Percentiles rank a stretch among this genome's conserved stretches.
Evolutionary conservation across 1,140 invertebrate genomes (phyloP).

Genomic region (Diploscapter pachys): DNA sequence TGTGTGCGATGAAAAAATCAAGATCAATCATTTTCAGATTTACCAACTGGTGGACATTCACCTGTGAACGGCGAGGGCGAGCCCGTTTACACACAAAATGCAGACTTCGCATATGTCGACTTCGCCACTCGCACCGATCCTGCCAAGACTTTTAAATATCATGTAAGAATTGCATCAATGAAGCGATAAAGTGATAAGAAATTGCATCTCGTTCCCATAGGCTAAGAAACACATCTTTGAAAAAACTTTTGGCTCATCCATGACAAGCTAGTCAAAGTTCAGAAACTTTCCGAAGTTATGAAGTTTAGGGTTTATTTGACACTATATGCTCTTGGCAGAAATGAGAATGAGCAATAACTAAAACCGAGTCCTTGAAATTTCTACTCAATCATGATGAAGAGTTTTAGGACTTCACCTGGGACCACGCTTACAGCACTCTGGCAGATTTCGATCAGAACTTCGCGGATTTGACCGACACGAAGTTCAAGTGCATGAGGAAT

Average conservation of each 20-base stretch:
- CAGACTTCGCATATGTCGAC: conserved; percentile 20
- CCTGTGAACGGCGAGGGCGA: conserved; percentile 5
- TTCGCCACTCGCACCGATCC: conserved; percentile 19
- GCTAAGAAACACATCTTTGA: too few relatives aligned
- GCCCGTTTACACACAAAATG: conserved; percentile 14
- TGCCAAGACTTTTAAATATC: conserved; percentile 8
- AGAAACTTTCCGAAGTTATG: too few relatives aligned
- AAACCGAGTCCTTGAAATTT: background rate
- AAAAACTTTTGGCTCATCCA: too few relatives aligned
- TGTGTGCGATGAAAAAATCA: too few relatives aligned
- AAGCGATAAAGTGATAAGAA: too few relatives aligned
- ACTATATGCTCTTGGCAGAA: too few relatives aligned
- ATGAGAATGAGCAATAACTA: background rate
- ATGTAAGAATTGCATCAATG: conserved; percentile 10
- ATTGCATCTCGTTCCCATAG: too few relatives aligned
- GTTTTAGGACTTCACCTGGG: conserved; percentile 21
- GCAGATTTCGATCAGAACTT: conserved; percentile 3
- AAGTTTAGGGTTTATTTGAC: too few relatives aligned
- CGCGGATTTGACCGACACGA: conserved; percentile 7
- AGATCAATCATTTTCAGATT: background rate
- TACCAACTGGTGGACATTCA: background rate
- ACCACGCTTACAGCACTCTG: conserved; percentile 5
- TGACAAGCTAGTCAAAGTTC: too few relatives aligned
- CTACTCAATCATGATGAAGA: background rate
- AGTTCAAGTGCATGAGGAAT: background rate